Evolutionary conservation across 2,797 vertebrate species (phyloP).

Genomic region (Hirundo rustica): DNA sequence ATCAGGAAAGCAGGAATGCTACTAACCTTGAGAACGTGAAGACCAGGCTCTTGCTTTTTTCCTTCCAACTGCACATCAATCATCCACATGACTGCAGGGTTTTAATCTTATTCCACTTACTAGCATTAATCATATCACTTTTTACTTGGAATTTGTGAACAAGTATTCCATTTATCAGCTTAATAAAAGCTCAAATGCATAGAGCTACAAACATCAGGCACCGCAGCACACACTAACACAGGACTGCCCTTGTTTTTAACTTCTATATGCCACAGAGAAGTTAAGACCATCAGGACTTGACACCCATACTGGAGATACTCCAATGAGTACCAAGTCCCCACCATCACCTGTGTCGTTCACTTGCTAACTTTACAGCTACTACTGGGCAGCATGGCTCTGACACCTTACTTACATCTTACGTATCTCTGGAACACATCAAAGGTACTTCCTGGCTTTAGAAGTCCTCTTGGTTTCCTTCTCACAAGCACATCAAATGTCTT

Average conservation of each 20-base stretch:
- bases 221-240: not conserved
- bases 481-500: not conserved
- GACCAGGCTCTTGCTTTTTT: slow-evolving; percentile 9
- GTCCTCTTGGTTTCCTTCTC: slow-evolving; percentile 1
- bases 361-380: not conserved
- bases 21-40: slow-evolving; percentile 49
- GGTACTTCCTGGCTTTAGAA: not conserved
- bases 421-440: not conserved
- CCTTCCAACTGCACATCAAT: not conserved
- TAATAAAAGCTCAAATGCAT: not conserved
- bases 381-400: not conserved
- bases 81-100: not conserved
- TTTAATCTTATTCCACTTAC: not conserved
- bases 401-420: not conserved
- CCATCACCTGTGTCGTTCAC: not conserved
- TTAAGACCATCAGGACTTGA: not conserved
- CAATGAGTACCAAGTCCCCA: not conserved
- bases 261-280: not conserved
- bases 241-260: not conserved
- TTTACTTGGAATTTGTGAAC: slow-evolving; percentile 4
- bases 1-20: slow-evolving; percentile 20
- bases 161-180: slow-evolving; percentile 30
- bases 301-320: not conserved
- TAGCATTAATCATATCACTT: not conserved
- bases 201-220: slow-evolving; percentile 14